These are phyloP conservation scores for Amblyopsis hoosieri DNA, from an alignment of 2,797 vertebrate genomes.

Conservation along the genomic window DNA sequence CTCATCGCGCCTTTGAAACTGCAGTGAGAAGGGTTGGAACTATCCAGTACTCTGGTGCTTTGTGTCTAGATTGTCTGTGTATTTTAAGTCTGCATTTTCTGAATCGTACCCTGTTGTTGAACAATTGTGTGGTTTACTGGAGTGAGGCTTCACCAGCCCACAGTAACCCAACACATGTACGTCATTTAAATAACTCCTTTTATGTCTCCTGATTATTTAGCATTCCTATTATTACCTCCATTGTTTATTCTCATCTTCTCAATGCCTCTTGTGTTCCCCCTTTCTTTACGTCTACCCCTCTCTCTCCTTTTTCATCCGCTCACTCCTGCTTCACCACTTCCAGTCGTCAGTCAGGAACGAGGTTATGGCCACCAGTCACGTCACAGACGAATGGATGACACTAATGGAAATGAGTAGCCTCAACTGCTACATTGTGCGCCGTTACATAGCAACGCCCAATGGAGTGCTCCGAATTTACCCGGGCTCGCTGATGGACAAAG, in stretches of 20 bases:
- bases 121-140: too few species aligned
- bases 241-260: neutral
- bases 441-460: conserved; percentile 99
- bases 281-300: conserved; percentile 9
- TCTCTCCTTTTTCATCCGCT: conserved; percentile 30
- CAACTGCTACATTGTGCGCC: conserved; percentile 98
- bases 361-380: conserved; percentile 99
- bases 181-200: too few species aligned
- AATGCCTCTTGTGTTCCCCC: conserved; percentile 2
- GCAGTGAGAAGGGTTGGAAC: conserved; percentile 37
- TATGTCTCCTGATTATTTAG: too few species aligned
- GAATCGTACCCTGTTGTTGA: too few species aligned
- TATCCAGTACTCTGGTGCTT: neutral
- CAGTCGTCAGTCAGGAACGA: conserved; percentile 99
- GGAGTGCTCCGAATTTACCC: conserved; percentile 99
- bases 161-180: too few species aligned
- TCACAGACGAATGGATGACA: conserved; percentile 99
- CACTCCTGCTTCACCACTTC: conserved; percentile 38
- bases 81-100: too few species aligned
- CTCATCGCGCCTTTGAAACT: conserved; percentile 67
- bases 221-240: too few species aligned
- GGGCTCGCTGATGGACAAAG: conserved; percentile 99
- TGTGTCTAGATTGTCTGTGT: too few species aligned
- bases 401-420: conserved; percentile 99
- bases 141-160: too few species aligned